phyloP scores from a whole-genome alignment of 1,140 invertebrate species.

The Helicoverpa zea region DNA sequence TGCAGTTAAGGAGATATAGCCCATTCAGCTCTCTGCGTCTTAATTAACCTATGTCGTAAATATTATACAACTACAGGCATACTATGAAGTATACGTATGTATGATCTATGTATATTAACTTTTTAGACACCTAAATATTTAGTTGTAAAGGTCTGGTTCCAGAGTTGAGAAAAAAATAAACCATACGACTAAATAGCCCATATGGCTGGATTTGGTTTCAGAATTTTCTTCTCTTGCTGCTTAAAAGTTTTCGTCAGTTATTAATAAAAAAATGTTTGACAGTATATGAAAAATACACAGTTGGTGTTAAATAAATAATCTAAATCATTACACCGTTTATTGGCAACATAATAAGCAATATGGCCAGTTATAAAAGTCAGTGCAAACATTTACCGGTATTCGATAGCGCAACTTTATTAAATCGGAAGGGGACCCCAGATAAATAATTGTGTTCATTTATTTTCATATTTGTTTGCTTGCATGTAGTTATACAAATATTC shows the following conservation, averaged over 20 bases:
- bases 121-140: too few species aligned
- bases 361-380: neutral
- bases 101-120: neutral
- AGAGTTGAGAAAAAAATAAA: too few species aligned
- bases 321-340: neutral
- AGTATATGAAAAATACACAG: too few species aligned
- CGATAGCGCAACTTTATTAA: constrained; percentile 45
- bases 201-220: too few species aligned
- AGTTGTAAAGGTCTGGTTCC: too few species aligned
- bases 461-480: constrained; percentile 26
- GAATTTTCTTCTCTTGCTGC: too few species aligned
- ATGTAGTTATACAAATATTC: constrained; percentile 32
- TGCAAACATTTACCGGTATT: constrained; percentile 22
- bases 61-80: constrained; percentile 1
- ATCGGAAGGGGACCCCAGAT: constrained; percentile 54
- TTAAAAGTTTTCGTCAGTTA: too few species aligned
- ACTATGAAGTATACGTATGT: neutral
- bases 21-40: constrained; percentile 44
- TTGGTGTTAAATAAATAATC: neutral
- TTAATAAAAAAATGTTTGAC: too few species aligned
- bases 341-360: constrained; percentile 16
- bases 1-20: constrained; percentile 61
- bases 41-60: constrained; percentile 54
- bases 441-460: constrained; percentile 49
- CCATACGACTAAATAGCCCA: too few species aligned